These are phyloP conservation scores for Chaetogeoica ovagalla DNA, from an alignment of 2,888 invertebrate genomes.

Conservation along the genomic window DNA sequence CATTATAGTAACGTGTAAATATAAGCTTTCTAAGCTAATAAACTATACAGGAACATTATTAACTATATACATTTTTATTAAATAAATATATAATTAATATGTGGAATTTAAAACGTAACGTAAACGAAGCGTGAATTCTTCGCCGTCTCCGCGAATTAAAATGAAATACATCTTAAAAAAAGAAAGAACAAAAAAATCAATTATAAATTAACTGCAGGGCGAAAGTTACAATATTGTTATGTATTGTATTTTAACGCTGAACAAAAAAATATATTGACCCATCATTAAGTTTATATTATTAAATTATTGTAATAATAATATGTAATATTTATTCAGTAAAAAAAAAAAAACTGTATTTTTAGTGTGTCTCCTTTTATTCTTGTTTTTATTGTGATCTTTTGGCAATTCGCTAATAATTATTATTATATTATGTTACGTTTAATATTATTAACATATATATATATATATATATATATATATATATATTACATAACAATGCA, in stretches of 20 bases:
- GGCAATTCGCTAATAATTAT: conserved; percentile 20
- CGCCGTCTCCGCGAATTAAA: too few species aligned
- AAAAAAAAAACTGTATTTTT: conserved; percentile 21
- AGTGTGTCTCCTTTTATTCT: conserved; percentile 12
- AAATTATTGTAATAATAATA: neutral
- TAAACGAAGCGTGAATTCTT: neutral
- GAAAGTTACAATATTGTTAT: neutral
- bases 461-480: neutral
- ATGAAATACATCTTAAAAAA: too few species aligned
- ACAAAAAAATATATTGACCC: neutral
- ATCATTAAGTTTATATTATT: conserved; percentile 5
- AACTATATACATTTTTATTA: conserved; percentile 32
- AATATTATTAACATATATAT: conserved; percentile 27
- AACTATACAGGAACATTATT: conserved; percentile 44
- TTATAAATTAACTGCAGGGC: neutral
- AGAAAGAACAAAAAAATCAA: too few species aligned
- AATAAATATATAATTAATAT: conserved; percentile 13
- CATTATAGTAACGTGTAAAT: conserved; percentile 40
- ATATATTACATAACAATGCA: conserved; percentile 10
- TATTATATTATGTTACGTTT: conserved; percentile 39
- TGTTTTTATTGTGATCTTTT: conserved; percentile 40
- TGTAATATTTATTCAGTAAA: conserved; percentile 17
- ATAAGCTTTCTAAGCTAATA: conserved; percentile 45
- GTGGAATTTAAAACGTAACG: neutral
- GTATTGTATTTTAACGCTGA: neutral